Conservation (phyloP, 2,888 invertebrate species). For the Orthosia incerta region DNA sequence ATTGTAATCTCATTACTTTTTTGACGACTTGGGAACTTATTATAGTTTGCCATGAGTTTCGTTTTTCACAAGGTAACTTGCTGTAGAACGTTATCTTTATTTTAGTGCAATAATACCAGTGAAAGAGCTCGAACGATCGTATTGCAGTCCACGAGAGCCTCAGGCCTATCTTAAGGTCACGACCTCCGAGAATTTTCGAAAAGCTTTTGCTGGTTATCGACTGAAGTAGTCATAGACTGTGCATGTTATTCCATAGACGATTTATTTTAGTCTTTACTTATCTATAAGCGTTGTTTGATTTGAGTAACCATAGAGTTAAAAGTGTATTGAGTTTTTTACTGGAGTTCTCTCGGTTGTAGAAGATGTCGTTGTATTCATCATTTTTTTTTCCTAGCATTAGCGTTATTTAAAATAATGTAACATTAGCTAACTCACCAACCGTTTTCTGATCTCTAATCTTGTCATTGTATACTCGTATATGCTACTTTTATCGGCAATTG, state of each 20-base stretch:
- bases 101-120: slow-evolving; percentile 56
- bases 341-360: slow-evolving; percentile 60
- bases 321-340: slow-evolving; percentile 62
- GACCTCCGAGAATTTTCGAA: slow-evolving; percentile 54
- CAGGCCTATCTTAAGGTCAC: slow-evolving; percentile 37
- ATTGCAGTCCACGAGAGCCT: slow-evolving; percentile 4
- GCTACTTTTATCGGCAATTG: no score
- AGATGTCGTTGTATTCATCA: slow-evolving; percentile 54
- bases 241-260: slow-evolving; percentile 77
- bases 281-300: slow-evolving; percentile 82
- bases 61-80: slow-evolving; percentile 26
- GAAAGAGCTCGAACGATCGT: slow-evolving; percentile 33
- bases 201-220: slow-evolving; percentile 72
- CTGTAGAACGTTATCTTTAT: slow-evolving; percentile 24
- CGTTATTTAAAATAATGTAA: no score
- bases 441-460: no score
- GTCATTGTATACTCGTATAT: no score
- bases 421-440: no score
- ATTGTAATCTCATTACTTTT: slow-evolving; percentile 41
- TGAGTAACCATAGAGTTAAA: slow-evolving; percentile 78
- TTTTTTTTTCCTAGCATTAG: no score
- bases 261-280: slow-evolving; percentile 72
- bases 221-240: slow-evolving; percentile 79
- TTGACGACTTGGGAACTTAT: slow-evolving; percentile 12
- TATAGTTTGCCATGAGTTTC: slow-evolving; percentile 7